Evolutionary conservation across 2,888 invertebrate genomes (phyloP).

Genomic region (Drosophila bunnanda): DNA sequence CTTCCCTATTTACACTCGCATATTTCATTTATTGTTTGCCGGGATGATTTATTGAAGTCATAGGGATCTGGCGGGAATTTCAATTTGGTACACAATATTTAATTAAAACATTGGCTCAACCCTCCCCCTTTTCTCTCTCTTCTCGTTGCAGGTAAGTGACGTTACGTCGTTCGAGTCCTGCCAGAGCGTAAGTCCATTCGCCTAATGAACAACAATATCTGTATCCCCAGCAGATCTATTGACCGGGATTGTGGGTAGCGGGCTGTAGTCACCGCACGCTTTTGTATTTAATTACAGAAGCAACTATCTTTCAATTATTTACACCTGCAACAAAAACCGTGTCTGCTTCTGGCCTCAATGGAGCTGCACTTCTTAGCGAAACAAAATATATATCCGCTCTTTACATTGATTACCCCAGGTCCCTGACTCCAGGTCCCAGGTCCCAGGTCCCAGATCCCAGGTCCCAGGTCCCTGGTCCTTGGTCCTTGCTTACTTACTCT

Average conservation of each 20-base stretch:
- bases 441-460: slow-evolving; percentile 20
- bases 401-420: slow-evolving; percentile 78
- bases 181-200: slow-evolving; percentile 59
- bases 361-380: slow-evolving; percentile 70
- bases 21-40: slow-evolving; percentile 71
- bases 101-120: slow-evolving; percentile 66
- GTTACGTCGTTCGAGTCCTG: slow-evolving; percentile 15
- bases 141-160: slow-evolving; percentile 75
- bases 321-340: slow-evolving; percentile 74
- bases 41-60: slow-evolving; percentile 81
- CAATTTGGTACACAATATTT: slow-evolving; percentile 63
- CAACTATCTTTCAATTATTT: slow-evolving; percentile 82
- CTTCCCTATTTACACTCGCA: slow-evolving; percentile 42
- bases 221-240: slow-evolving; percentile 17
- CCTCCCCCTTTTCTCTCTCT: slow-evolving; percentile 5
- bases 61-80: slow-evolving; percentile 69
- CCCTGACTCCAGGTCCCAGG: slow-evolving; percentile 35
- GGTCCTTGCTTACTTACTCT: slow-evolving; percentile 49
- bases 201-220: slow-evolving; percentile 61
- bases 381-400: slow-evolving; percentile 82
- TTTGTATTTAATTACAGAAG: slow-evolving; percentile 77
- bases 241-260: slow-evolving; percentile 6
- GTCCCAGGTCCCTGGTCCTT: slow-evolving; percentile 22
- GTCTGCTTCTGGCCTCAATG: slow-evolving; percentile 35
- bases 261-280: slow-evolving; percentile 49